Conservation (phyloP, 1,140 invertebrate species). For the Drosophila kohkoa region DNA sequence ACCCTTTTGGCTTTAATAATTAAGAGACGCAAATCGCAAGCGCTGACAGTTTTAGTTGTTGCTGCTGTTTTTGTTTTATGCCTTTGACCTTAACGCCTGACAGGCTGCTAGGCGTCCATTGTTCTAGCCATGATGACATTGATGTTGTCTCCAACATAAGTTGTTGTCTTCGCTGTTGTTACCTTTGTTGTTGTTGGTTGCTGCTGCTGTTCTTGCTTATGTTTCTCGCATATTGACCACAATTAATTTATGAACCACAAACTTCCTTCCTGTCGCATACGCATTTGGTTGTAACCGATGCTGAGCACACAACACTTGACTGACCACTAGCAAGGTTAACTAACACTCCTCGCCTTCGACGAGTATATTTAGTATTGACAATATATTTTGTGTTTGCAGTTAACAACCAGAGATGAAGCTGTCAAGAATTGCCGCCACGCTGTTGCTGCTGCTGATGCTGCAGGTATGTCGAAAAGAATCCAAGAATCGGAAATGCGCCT, state of each 20-base stretch:
- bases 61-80: constrained; percentile 56
- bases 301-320: constrained; percentile 64
- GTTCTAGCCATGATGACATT: constrained; percentile 49
- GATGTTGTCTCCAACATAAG: constrained; percentile 23
- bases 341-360: constrained; percentile 5
- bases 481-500: constrained; percentile 52
- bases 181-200: constrained; percentile 17
- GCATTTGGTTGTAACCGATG: constrained; percentile 63
- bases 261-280: constrained; percentile 72
- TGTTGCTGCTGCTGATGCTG: constrained; percentile 39
- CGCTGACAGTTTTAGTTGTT: constrained; percentile 56
- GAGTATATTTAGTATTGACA: constrained; percentile 52
- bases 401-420: constrained; percentile 51
- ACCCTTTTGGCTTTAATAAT: constrained; percentile 38
- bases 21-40: constrained; percentile 49
- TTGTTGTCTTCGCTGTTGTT: constrained; percentile 21
- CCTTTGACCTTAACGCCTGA: constrained; percentile 79
- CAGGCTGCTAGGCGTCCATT: constrained; percentile 40
- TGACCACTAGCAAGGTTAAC: constrained; percentile 73
- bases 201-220: constrained; percentile 23
- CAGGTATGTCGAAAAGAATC: constrained; percentile 22
- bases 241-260: constrained; percentile 81
- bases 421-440: constrained; percentile 44
- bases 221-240: constrained; percentile 67
- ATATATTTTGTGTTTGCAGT: constrained; percentile 27